phyloP scores from a whole-genome alignment of 2,888 invertebrate species.

The Ditula angustiorana region DNA sequence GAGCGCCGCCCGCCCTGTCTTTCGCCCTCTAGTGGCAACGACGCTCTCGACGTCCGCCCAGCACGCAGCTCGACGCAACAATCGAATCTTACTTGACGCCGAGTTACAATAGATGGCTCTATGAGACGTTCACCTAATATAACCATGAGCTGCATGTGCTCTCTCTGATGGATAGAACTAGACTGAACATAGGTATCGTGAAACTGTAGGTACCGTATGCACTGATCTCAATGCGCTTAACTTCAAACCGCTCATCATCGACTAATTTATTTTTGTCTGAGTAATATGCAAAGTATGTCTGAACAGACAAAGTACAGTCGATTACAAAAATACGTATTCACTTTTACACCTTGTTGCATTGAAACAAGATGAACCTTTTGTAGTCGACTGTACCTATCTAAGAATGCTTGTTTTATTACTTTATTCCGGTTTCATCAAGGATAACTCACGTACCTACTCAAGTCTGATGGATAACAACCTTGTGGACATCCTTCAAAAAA shows the following conservation, averaged over 20 bases:
- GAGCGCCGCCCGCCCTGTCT: conserved; percentile 68
- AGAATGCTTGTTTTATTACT: too few relatives aligned
- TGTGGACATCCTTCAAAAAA: too few relatives aligned
- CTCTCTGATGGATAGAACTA: conserved; percentile 19
- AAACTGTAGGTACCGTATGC: conserved; percentile 6
- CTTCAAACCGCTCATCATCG: background rate
- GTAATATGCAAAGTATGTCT: background rate
- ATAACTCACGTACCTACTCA: too few relatives aligned
- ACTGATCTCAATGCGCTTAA: conserved; percentile 10
- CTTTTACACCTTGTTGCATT: too few relatives aligned
- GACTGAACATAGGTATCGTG: conserved; percentile 27
- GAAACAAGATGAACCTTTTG: too few relatives aligned
- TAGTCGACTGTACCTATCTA: too few relatives aligned
- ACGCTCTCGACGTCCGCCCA: conserved; percentile 48
- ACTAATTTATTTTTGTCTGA: background rate
- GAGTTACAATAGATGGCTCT: conserved; percentile 32
- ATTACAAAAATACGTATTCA: too few relatives aligned
- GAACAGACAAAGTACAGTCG: too few relatives aligned
- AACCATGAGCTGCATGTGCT: conserved; percentile 7
- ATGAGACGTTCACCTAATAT: conserved; percentile 2
- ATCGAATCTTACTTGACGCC: conserved; percentile 4
- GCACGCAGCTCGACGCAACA: conserved; percentile 17
- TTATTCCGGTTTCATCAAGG: too few relatives aligned
- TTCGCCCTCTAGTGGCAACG: conserved; percentile 57
- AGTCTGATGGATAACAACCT: too few relatives aligned